Evolutionary conservation across 1,140 invertebrate species (phyloP).

Genomic region (Zeugodacus cucurbitae): DNA sequence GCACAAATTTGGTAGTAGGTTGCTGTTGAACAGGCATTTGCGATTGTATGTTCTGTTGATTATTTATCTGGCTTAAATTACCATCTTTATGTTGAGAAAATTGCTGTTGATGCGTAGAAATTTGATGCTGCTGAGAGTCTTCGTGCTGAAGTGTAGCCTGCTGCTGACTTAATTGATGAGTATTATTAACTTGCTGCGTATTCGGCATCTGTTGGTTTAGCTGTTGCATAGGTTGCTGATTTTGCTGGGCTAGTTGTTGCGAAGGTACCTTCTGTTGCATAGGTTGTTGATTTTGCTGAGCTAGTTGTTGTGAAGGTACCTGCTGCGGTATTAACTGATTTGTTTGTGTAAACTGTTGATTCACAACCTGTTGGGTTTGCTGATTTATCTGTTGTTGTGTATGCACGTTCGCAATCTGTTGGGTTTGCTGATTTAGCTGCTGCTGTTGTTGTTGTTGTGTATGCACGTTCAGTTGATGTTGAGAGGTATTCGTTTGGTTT

Average conservation of each 20-base stretch:
- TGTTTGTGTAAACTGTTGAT: conserved; percentile 38
- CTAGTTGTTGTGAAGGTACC: conserved; percentile 45
- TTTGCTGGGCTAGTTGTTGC: conserved; percentile 47
- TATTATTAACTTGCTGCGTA: not conserved
- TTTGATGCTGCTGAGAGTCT: not conserved
- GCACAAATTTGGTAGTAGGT: conserved; percentile 42
- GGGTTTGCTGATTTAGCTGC: not conserved
- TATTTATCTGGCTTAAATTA: too few relatives aligned
- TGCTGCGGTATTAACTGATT: not conserved
- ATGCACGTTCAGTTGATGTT: not conserved
- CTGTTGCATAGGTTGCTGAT: conserved; percentile 49
- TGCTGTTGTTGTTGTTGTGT: not conserved
- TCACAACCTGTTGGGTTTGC: conserved; percentile 62
- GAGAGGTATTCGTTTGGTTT: not conserved
- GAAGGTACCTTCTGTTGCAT: conserved; percentile 29
- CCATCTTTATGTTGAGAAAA: too few relatives aligned
- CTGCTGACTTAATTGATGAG: not conserved
- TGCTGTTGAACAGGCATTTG: not conserved
- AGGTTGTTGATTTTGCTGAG: conserved; percentile 46
- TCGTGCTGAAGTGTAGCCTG: not conserved
- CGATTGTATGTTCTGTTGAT: conserved; percentile 45
- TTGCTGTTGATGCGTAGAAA: conserved; percentile 40
- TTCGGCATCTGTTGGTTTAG: conserved; percentile 51
- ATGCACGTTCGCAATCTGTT: not conserved
- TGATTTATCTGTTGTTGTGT: not conserved